A percentile compares a stretch with the other conserved stretches of the same genome.
Conservation (phyloP, 2,797 vertebrate genomes). For the Menidia menidia region DNA sequence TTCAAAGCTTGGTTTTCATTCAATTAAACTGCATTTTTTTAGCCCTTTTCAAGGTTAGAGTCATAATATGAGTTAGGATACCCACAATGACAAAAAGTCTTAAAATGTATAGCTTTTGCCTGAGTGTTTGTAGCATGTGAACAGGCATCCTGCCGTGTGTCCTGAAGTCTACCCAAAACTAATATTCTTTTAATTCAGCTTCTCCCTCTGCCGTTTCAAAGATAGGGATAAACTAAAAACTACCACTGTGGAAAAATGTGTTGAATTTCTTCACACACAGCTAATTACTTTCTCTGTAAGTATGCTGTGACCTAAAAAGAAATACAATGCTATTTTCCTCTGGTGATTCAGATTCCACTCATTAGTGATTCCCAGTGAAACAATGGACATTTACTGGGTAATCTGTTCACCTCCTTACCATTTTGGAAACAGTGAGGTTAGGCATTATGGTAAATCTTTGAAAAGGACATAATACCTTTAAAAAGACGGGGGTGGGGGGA, state of each 20-base stretch:
- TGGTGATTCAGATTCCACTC: conserved; percentile 19
- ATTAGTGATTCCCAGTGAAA: conserved; percentile 36
- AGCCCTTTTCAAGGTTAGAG: background rate
- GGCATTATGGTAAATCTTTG: conserved; percentile 41
- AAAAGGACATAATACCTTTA: conserved; percentile 18
- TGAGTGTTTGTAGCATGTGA: conserved; percentile 16
- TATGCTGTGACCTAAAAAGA: background rate
- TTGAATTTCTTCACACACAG: conserved; percentile 6
- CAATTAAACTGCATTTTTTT: background rate
- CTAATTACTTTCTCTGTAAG: conserved; percentile 11
- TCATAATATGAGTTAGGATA: background rate
- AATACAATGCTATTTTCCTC: background rate
- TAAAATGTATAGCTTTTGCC: background rate
- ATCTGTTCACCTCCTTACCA: conserved; percentile 21
- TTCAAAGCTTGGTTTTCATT: background rate
- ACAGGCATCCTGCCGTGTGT: conserved; percentile 35
- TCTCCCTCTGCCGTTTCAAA: conserved; percentile 12
- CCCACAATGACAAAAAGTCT: background rate
- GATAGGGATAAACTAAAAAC: conserved; percentile 12
- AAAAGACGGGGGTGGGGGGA: background rate
- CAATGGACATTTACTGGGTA: conserved; percentile 24
- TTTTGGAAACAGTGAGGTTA: conserved; percentile 21
- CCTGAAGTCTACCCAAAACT: conserved; percentile 42
- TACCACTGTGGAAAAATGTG: background rate
- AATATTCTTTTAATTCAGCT: conserved; percentile 33